These are phyloP conservation scores for Sternarchorhynchus goeldii DNA, from an alignment of 2,797 vertebrate genomes.

Conservation along the genomic window DNA sequence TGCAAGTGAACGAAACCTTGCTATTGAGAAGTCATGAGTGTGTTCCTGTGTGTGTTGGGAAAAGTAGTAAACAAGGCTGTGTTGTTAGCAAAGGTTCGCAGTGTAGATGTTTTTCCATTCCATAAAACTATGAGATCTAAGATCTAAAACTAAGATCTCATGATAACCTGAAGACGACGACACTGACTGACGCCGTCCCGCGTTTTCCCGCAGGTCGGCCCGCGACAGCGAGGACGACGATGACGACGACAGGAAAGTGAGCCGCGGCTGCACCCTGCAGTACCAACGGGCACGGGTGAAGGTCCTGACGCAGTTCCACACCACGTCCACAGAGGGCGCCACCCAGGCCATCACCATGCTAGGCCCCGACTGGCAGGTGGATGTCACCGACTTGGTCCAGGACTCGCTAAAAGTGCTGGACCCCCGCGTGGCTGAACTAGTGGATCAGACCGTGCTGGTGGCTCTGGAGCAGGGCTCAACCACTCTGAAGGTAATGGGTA, in stretches of 20 bases:
- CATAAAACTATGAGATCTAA: not conserved
- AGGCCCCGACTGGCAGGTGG: slow-evolving; percentile 96
- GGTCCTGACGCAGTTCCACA: slow-evolving; percentile 98
- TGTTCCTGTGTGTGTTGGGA: too few relatives aligned
- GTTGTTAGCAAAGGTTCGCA: not conserved
- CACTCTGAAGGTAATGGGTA: slow-evolving; percentile 82
- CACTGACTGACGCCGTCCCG: not conserved
- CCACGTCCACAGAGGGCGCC: slow-evolving; percentile 89
- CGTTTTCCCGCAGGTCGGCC: slow-evolving; percentile 66
- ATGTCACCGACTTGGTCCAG: slow-evolving; percentile 94
- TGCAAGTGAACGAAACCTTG: not conserved
- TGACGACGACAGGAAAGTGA: slow-evolving; percentile 85
- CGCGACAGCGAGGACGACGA: slow-evolving; percentile 92
- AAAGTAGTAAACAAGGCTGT: too few relatives aligned
- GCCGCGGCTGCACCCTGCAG: slow-evolving; percentile 92
- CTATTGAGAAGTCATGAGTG: too few relatives aligned
- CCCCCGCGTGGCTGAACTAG: slow-evolving; percentile 87
- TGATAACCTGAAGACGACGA: too few relatives aligned
- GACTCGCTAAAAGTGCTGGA: slow-evolving; percentile 91
- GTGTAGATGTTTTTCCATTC: not conserved
- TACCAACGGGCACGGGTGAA: slow-evolving; percentile 91
- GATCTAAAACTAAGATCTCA: not conserved
- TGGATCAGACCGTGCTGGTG: slow-evolving; percentile 87
- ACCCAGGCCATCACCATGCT: slow-evolving; percentile 97
- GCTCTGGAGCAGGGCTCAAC: slow-evolving; percentile 91